Evolutionary conservation across 2,113 vertebrate species (phyloP).

Genomic region (Erythrolamprus reginae): DNA sequence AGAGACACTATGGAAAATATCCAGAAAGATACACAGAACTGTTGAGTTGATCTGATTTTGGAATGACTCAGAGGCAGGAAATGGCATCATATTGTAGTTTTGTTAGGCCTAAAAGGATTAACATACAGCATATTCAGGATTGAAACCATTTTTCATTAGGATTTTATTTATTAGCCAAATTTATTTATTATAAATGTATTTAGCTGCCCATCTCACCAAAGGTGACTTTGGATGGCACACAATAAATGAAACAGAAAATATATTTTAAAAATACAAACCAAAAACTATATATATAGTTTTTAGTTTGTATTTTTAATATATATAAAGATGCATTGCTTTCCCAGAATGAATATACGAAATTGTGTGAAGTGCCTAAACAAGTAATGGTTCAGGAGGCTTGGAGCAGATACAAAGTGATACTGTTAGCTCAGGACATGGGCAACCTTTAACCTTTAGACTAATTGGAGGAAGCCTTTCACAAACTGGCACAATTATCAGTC

Average conservation of each 20-base stretch:
- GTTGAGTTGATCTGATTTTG: background rate
- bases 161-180: background rate
- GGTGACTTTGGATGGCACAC: background rate
- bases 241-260: background rate
- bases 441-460: background rate
- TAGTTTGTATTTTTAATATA: too few species aligned
- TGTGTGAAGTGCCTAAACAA: background rate
- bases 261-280: background rate
- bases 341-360: background rate
- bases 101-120: too few species aligned
- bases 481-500: background rate
- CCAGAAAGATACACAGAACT: background rate
- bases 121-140: background rate
- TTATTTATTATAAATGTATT: background rate
- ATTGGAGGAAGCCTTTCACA: background rate
- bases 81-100: background rate
- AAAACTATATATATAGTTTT: too few species aligned
- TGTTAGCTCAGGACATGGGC: background rate
- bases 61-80: background rate
- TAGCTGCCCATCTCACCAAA: background rate
- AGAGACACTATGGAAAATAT: background rate
- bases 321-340: background rate
- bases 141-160: background rate
- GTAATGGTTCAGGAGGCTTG: background rate
- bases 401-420: background rate